These are phyloP conservation scores for Poecilia gillii DNA, from an alignment of 2,797 vertebrate species.

Conservation along the genomic window DNA sequence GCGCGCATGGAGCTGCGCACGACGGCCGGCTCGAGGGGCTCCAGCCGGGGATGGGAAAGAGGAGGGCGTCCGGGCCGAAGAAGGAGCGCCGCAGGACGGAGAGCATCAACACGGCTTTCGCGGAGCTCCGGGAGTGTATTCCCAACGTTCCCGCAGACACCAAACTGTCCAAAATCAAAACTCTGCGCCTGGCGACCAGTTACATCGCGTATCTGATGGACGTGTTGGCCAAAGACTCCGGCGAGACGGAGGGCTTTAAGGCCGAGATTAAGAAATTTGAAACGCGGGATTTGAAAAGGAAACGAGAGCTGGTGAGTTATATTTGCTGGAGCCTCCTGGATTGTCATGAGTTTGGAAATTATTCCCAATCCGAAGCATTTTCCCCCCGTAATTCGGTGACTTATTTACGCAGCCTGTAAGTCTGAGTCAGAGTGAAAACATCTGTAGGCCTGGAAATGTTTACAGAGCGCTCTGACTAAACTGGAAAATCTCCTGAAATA, in stretches of 20 bases:
- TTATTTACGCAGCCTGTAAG: neutral
- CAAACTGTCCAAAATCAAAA: conserved; percentile 92
- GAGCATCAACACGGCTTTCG: conserved; percentile 93
- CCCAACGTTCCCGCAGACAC: conserved; percentile 92
- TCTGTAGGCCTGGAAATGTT: neutral
- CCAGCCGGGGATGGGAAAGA: conserved; percentile 81
- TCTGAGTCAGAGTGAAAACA: conserved; percentile 9
- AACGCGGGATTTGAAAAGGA: conserved; percentile 88
- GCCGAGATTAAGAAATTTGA: conserved; percentile 94
- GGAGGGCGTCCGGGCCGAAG: conserved; percentile 87
- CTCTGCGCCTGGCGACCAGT: conserved; percentile 88
- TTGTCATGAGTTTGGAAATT: neutral
- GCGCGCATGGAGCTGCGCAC: conserved; percentile 70
- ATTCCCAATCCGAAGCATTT: neutral
- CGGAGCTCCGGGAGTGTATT: conserved; percentile 89
- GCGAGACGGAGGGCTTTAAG: conserved; percentile 91
- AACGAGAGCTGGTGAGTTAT: conserved; percentile 87
- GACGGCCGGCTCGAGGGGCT: conserved; percentile 82
- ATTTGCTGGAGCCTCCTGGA: neutral
- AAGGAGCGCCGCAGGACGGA: conserved; percentile 92
- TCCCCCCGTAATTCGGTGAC: neutral
- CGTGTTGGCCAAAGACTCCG: conserved; percentile 91
- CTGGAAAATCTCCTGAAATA: neutral
- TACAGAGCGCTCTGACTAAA: neutral
- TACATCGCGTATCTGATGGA: conserved; percentile 94